A percentile compares a stretch with the other conserved stretches of the same genome.
Conservation (phyloP, 2,113 vertebrate species). For the Diadophis punctatus region DNA sequence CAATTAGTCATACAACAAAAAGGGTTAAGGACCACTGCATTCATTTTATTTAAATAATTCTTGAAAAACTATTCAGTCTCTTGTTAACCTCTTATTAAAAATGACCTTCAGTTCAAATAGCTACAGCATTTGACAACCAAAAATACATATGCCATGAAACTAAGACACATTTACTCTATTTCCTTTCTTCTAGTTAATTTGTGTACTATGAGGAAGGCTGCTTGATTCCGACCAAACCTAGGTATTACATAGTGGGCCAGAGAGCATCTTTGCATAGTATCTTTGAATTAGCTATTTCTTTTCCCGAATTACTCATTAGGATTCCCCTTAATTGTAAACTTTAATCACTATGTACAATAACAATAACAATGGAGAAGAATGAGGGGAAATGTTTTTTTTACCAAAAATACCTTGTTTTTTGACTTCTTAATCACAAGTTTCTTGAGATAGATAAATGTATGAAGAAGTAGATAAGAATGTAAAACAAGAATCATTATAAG, state of each 20-base stretch:
- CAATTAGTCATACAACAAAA: constrained; percentile 7
- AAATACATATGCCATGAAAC: constrained; percentile 4
- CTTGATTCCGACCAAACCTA: background rate
- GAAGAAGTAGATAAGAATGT: background rate
- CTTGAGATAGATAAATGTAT: background rate
- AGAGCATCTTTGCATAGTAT: background rate
- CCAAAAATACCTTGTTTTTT: no score
- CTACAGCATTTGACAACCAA: background rate
- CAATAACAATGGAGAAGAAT: background rate
- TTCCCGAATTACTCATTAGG: background rate
- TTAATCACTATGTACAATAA: background rate
- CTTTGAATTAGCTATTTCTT: background rate
- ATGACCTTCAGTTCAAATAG: background rate
- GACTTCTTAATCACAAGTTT: background rate
- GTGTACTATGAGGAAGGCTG: background rate
- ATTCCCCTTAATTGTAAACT: background rate
- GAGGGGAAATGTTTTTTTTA: background rate
- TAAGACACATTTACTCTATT: background rate
- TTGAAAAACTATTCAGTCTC: background rate
- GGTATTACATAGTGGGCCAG: background rate
- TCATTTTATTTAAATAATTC: constrained; percentile 31
- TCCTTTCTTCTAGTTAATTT: constrained; percentile 12
- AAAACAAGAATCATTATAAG: background rate
- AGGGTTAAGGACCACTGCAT: constrained; percentile 1
- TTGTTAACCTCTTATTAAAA: constrained; percentile 29